Evolutionary conservation across 2,797 vertebrate species (phyloP), one percentile per base, ranked within the genome.

Genomic region (Neosilurus hyrtlii): DNA sequence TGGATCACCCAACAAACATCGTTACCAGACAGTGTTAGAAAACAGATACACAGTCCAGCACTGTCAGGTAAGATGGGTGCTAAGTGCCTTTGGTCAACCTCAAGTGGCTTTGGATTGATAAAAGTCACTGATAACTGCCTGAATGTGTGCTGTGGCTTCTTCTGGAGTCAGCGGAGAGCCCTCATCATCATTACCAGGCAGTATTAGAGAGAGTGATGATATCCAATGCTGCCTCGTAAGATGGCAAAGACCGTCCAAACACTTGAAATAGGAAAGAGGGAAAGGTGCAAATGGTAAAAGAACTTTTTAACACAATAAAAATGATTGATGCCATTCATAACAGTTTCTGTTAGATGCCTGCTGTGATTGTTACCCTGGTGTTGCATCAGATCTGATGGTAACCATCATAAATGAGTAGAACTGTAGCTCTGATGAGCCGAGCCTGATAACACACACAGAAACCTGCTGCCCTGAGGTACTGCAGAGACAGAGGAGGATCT

Each of bases 21-120:
- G 97, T 99, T 99, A 99, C 98, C 98, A 99, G 98, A 99, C 98
- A 99, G 98, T 99, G 98, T 99, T 99, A 99, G 98, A 99, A 95
- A 93, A 92, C 90, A 94, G 88, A 91, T 84, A 93, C 88, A 95
- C 94, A 96, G 94, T 99, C 98, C 97, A 99, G 95, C 98, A 99
- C 98, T 99, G 97, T 93, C 95, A 90, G 93, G 97, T 99, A 99
- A 99, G 98, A 99, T 99, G 97, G 90, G 94, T 97, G 96, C 96
- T 95, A 95, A 94, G 94, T 92, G 95, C 95, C 97, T 85, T 62
- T 4, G 15, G 78, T 73, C 61, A 79, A 91, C 74, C 83, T 91
- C 86, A 89, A 61, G 63, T 10, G 62, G 84, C 63, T 83, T 66
- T 84, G 73, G 35, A 79, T 67, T 73, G 30, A 49, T 14, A 79